Base-by-base conservation (phyloP, 2,888 invertebrate species). In the Alentia gelatinosa region DNA sequence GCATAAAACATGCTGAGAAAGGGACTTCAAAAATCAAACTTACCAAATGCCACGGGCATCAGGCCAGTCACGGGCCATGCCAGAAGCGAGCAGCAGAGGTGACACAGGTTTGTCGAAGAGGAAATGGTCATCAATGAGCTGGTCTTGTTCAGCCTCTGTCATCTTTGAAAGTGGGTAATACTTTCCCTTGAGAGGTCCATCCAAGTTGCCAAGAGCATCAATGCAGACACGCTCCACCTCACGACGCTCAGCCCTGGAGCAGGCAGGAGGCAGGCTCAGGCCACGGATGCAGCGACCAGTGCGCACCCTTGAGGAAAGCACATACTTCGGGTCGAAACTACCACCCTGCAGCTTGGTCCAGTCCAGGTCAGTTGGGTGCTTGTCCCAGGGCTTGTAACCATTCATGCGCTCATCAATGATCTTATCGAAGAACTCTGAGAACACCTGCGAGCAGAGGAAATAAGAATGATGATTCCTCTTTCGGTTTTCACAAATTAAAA, bases 11-110 rank as follows among this genome's bases (percentile, higher is more conserved):
- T n/a, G n/a, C n/a, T n/a, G n/a, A n/a, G n/a, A n/a, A 47, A 47
- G 47, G 47, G 19, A 19, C 19, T 47, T 12, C 19, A 47, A 47
- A 47, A 47, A 9, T 12, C 9, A 12, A 7, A 79, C 79, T 7
- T 88, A 83, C 95, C 97, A 99, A 83, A 99, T 98, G 0, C 91
- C 92, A 74, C 91, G 83, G n/a, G 91, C 92, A 68, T 93, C 93
- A 12, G 93, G 93, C 93, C 93, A 93, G 86, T 93, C 93, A 90
- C 92, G 83, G 56, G 75, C 47, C 89, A 90, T 37, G 37, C 88
- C 92, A 35, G 84, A 79, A 39, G 79, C 40, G 7, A 74, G 83
- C 90, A 92, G 91, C 26, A 92, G 91, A 15, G 92, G 92, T 1
- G 92, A 92, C 23, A 92, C 91, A 7, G 92, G 92, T 86, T 92